A percentile compares a stretch with the other conserved stretches of the same genome.
These are phyloP conservation scores for Aplochiton taeniatus DNA, from an alignment of 2,797 vertebrate genomes.

Conservation along the genomic window DNA sequence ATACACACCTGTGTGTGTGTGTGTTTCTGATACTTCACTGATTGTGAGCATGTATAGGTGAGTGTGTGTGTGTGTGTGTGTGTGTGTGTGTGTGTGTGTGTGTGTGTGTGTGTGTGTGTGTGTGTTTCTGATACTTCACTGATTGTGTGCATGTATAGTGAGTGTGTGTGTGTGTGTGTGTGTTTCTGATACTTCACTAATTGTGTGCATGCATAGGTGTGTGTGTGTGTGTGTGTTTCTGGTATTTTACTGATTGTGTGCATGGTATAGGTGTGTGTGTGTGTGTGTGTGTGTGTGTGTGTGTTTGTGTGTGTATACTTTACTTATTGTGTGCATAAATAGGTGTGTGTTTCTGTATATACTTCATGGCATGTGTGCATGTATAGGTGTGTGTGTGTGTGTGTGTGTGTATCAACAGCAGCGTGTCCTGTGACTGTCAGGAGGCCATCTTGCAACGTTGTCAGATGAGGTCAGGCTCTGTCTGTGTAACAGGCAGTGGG, in stretches of 20 bases:
- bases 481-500: slow-evolving; percentile 81
- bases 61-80: not conserved
- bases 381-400: slow-evolving; percentile 16
- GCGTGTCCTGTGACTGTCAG: slow-evolving; percentile 80
- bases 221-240: slow-evolving; percentile 12
- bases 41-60: slow-evolving; percentile 76
- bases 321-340: too few species aligned
- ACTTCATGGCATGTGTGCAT: too few species aligned
- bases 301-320: not conserved
- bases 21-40: slow-evolving; percentile 34
- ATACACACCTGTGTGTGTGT: too few species aligned
- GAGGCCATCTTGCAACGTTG: slow-evolving; percentile 84
- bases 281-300: slow-evolving; percentile 11
- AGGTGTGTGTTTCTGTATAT: slow-evolving; percentile 8
- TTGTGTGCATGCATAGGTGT: too few species aligned
- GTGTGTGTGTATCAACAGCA: slow-evolving; percentile 6
- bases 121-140: slow-evolving; percentile 7
- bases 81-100: slow-evolving; percentile 6
- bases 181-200: too few species aligned
- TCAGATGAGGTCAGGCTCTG: slow-evolving; percentile 90
- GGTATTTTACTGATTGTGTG: slow-evolving; percentile 78
- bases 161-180: slow-evolving; percentile 15
- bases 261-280: slow-evolving; percentile 53
- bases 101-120: slow-evolving; percentile 5
- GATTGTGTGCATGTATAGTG: too few species aligned